Conservation (phyloP, 2,113 vertebrate genomes). For the Takifugu flavidus region DNA sequence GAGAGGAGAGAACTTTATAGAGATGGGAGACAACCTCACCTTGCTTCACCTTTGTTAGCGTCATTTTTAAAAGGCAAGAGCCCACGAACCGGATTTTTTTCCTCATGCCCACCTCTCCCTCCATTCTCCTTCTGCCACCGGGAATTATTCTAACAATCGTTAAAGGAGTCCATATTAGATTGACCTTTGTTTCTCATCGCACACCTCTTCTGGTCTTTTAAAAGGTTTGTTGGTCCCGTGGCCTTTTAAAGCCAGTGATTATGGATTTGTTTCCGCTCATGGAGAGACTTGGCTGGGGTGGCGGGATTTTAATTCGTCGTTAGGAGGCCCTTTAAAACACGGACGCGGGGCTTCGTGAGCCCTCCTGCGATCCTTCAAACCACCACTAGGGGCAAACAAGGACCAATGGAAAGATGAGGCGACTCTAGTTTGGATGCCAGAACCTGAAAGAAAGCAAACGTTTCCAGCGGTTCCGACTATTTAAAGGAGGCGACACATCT, state of each 20-base stretch:
- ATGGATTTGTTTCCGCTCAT: slow-evolving; percentile 69
- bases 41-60: slow-evolving; percentile 24
- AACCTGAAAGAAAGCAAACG: too few relatives aligned
- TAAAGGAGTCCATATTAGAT: slow-evolving; percentile 73
- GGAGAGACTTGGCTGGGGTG: slow-evolving; percentile 48
- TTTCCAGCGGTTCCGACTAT: too few relatives aligned
- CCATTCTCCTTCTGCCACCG: slow-evolving; percentile 32
- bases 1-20: slow-evolving; percentile 29
- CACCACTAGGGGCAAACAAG: neutral
- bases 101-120: neutral
- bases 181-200: slow-evolving; percentile 72
- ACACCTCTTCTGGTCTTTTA: slow-evolving; percentile 69
- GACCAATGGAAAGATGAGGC: too few relatives aligned
- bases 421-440: too few relatives aligned
- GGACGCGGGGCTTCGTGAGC: slow-evolving; percentile 25
- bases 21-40: slow-evolving; percentile 34
- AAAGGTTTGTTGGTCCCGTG: slow-evolving; percentile 71
- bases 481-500: too few relatives aligned
- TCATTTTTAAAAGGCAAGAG: slow-evolving; percentile 10
- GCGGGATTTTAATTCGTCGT: slow-evolving; percentile 35
- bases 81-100: slow-evolving; percentile 34
- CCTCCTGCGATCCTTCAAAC: slow-evolving; percentile 13
- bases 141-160: slow-evolving; percentile 70
- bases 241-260: slow-evolving; percentile 70
- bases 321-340: slow-evolving; percentile 37